Evolutionary conservation across 2,797 vertebrate species (phyloP), one percentile per base, ranked within the genome.

Genomic region (Schizopygopsis pylzovi): DNA sequence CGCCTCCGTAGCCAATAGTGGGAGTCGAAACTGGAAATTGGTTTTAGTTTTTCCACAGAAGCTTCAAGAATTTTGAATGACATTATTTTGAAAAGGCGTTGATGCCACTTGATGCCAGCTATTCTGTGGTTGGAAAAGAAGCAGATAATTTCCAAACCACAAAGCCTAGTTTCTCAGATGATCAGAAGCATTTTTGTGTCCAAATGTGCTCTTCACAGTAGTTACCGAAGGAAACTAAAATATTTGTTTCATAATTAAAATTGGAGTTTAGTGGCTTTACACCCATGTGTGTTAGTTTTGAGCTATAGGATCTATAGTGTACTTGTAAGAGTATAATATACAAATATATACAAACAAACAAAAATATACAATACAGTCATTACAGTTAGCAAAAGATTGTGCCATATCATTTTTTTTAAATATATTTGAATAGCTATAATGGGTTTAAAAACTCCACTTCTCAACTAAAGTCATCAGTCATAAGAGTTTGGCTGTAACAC

Each of bases 1-100:
- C 49, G 65, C 10, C n/a, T 6, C 18, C 2, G 41, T 28, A 39
- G 13, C 90, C 87, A 89, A 90, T 88, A 43, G 15, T 13, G 4
- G 39, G 56, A 73, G 39, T 47, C n/a, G 52, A 47, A 54, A 43
- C 56, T 63, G 25, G 54, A 65, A 82, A 84, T 25, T 43, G 10
- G 28, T 75, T 75, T 52, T 28, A 13, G 33, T 45, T n/a, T 41
- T 72, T 73, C 59, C 45, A 43, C 49, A 33, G 25, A 56, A 68
- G 71, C 15, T 72, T 76, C 20, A 67, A 11, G 28, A 3, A 20
- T 73, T 56, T 72, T 52, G 45, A 59, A 15, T 59, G 13, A 79
- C 65, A 56, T 39, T 25, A 15, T 70, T 80, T 70, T 45, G 68
- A 71, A 71, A 20, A 56, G 49, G 79, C 65, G 63, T 70, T 49